Evolutionary conservation across 2,113 vertebrate species (phyloP).

Genomic region (Tragulus kanchil): DNA sequence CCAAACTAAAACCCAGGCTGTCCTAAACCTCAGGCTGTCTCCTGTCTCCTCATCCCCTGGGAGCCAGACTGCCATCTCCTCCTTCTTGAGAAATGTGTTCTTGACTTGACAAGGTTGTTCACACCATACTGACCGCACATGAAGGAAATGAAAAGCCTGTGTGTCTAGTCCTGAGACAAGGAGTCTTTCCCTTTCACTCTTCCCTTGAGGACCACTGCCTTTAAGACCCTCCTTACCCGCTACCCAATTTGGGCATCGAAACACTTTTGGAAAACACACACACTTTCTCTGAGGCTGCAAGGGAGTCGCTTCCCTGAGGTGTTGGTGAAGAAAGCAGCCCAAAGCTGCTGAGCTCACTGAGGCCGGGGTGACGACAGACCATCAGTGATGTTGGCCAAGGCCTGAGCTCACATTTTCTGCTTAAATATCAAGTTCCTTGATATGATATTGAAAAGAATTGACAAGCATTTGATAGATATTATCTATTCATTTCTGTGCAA

Average conservation of each 20-base stretch:
- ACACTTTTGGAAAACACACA: neutral
- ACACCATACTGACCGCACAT: neutral
- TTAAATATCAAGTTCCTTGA: neutral
- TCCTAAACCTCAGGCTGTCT: neutral
- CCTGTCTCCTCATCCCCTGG: neutral
- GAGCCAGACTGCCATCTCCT: neutral
- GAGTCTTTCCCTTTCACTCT: neutral
- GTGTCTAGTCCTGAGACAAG: neutral
- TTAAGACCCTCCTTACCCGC: neutral
- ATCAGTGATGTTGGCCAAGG: neutral
- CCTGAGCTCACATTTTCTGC: neutral
- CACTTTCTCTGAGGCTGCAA: neutral
- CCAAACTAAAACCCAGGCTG: neutral
- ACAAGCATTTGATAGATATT: slow-evolving; percentile 11
- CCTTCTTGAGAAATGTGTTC: neutral
- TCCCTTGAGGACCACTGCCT: neutral
- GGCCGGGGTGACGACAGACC: neutral
- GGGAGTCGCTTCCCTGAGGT: neutral
- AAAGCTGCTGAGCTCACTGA: neutral
- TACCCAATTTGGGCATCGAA: neutral
- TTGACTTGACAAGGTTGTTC: slow-evolving; percentile 14
- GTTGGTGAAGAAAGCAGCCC: neutral
- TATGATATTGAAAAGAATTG: neutral
- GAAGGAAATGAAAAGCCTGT: neutral
- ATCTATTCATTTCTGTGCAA: neutral